A percentile compares a stretch with the other conserved stretches of the same genome.
Conservation (phyloP, 2,797 vertebrate genomes). For the Tokudaia muenninki region DNA sequence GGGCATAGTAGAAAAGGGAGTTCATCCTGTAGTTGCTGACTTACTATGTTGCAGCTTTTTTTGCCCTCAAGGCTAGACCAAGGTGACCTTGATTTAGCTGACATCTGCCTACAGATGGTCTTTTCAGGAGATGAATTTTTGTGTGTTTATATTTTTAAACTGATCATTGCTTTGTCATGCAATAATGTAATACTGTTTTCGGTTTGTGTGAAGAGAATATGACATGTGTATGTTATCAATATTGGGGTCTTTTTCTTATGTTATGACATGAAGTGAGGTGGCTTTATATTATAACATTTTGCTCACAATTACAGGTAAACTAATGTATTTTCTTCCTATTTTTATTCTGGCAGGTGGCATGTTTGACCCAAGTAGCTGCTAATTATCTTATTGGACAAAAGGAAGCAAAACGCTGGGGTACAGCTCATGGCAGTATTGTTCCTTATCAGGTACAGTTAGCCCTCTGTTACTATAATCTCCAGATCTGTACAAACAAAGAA, state of each 20-base stretch:
- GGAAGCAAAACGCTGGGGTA: conserved; percentile 95
- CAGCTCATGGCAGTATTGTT: conserved; percentile 96
- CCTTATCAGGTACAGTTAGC: conserved; percentile 94
- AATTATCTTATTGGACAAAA: conserved; percentile 94
- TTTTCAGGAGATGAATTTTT: conserved; percentile 14
- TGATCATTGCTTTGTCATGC: neutral
- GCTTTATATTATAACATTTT: conserved; percentile 21
- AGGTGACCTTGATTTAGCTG: neutral
- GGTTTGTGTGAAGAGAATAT: conserved; percentile 18
- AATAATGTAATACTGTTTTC: neutral
- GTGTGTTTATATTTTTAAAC: conserved; percentile 45
- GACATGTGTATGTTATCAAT: conserved; percentile 3
- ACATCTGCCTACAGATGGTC: neutral
- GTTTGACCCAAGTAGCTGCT: conserved; percentile 95
- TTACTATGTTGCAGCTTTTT: neutral
- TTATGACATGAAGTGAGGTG: conserved; percentile 39
- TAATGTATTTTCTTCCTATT: neutral
- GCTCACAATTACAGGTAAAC: neutral
- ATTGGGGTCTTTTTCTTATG: neutral
- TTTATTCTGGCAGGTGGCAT: conserved; percentile 92
- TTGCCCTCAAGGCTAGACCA: neutral
- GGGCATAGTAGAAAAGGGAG: neutral
- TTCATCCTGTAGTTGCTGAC: neutral
- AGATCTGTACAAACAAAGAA: conserved; percentile 46
- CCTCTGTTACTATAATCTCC: conserved; percentile 23